These are phyloP conservation scores for Phocoena sinus DNA, from an alignment of 2,113 vertebrate species.

Conservation along the genomic window DNA sequence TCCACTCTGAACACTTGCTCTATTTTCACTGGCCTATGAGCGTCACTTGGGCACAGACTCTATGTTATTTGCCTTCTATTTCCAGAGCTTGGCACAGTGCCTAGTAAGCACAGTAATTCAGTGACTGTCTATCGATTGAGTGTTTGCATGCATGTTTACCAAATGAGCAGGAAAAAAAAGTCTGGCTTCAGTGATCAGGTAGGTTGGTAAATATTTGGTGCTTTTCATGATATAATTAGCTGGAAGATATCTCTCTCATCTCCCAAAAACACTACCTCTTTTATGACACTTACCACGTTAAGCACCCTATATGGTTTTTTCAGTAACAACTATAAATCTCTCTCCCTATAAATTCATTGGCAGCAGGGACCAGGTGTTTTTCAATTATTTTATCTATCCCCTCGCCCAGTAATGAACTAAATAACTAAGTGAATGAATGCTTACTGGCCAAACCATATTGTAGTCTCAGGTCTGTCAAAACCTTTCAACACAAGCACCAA, in stretches of 20 bases:
- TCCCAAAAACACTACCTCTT: not conserved
- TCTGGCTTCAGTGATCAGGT: not conserved
- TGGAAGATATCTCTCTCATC: not conserved
- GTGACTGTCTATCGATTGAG: not conserved
- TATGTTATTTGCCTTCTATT: constrained; percentile 38
- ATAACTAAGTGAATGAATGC: not conserved
- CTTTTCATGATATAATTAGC: not conserved
- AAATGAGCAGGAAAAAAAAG: not conserved
- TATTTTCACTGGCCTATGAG: constrained; percentile 19
- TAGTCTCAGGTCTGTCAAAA: not conserved
- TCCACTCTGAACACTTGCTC: not conserved
- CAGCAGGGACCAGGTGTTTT: not conserved
- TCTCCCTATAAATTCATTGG: not conserved
- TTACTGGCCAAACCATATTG: not conserved
- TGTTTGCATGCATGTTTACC: not conserved
- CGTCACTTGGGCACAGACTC: not conserved
- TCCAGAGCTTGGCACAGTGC: constrained; percentile 40
- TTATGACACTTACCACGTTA: not conserved
- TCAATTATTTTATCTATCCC: not conserved
- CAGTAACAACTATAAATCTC: not conserved
- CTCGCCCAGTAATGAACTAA: not conserved
- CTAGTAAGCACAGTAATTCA: constrained; percentile 35
- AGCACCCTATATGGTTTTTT: not conserved
- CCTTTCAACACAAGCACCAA: not conserved
- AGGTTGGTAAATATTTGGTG: constrained; percentile 8